phyloP scores from a whole-genome alignment of 2,797 vertebrate species.

The Melanotaenia boesemani region DNA sequence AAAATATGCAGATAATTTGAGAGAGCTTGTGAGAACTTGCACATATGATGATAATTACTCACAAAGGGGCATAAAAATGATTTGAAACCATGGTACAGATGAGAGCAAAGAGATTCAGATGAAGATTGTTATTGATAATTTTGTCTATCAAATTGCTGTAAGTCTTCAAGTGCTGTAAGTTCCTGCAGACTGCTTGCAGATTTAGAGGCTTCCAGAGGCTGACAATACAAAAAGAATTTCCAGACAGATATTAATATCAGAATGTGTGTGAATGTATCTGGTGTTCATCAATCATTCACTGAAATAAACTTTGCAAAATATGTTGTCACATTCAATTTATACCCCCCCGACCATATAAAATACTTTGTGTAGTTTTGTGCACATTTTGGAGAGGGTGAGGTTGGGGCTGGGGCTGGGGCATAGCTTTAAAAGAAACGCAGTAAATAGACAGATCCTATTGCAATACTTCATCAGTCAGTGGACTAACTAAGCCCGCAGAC shows the following conservation, averaged over 20 bases:
- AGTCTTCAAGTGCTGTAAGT: constrained; percentile 7
- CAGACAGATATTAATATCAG: not conserved
- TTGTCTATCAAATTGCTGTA: constrained; percentile 2
- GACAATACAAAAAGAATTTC: constrained; percentile 11
- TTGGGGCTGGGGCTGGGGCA: not conserved
- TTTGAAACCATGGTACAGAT: constrained; percentile 36
- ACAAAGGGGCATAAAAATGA: constrained; percentile 44
- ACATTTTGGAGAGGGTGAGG: not conserved
- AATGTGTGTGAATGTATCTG: constrained; percentile 7
- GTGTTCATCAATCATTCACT: not conserved
- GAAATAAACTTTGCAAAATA: not conserved
- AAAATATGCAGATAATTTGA: constrained; percentile 74
- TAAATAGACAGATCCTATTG: constrained; percentile 17
- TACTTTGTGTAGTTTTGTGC: not conserved
- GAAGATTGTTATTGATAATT: constrained; percentile 20
- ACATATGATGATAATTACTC: constrained; percentile 55
- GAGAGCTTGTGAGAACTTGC: constrained; percentile 50
- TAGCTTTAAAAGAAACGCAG: not conserved
- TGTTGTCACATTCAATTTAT: not conserved
- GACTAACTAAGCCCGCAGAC: constrained; percentile 38
- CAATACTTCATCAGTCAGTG: constrained; percentile 43
- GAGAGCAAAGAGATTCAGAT: constrained; percentile 5
- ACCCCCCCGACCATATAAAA: not conserved
- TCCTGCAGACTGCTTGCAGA: not conserved
- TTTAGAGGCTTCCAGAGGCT: constrained; percentile 17